Conservation (phyloP, 2,113 vertebrate genomes). For the Labrus mixtus region DNA sequence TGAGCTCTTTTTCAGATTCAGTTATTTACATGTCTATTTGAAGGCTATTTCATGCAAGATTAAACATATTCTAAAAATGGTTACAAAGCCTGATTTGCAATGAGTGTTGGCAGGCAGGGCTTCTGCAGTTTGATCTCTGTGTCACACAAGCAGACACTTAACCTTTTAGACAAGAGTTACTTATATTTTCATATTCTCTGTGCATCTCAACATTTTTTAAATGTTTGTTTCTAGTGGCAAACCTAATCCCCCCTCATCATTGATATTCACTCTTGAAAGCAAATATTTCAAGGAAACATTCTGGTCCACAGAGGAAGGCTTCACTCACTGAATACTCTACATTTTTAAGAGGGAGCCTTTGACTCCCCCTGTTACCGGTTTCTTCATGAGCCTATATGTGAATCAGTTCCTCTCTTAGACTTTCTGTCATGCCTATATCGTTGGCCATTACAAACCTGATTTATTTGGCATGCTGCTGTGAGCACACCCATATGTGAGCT, state of each 20-base stretch:
- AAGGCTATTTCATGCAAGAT: slow-evolving; percentile 13
- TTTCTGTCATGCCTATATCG: slow-evolving; percentile 65
- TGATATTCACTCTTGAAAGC: slow-evolving; percentile 77
- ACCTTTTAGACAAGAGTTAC: slow-evolving; percentile 14
- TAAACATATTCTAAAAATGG: not conserved
- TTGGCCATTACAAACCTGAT: slow-evolving; percentile 67
- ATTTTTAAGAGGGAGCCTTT: slow-evolving; percentile 46
- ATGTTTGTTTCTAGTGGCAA: slow-evolving; percentile 69
- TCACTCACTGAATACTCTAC: slow-evolving; percentile 52
- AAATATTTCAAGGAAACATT: slow-evolving; percentile 78
- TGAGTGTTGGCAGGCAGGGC: not conserved
- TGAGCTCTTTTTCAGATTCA: not conserved
- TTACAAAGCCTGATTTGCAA: slow-evolving; percentile 8
- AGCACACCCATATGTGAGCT: slow-evolving; percentile 62
- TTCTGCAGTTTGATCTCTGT: slow-evolving; percentile 8
- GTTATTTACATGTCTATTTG: not conserved
- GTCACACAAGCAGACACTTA: slow-evolving; percentile 19
- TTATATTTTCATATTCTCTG: slow-evolving; percentile 22
- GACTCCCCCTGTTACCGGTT: slow-evolving; percentile 29
- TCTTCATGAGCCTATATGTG: slow-evolving; percentile 28
- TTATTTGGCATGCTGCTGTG: slow-evolving; percentile 61
- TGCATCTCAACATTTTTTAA: slow-evolving; percentile 73
- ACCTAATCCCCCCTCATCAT: slow-evolving; percentile 74
- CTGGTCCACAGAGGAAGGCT: slow-evolving; percentile 60
- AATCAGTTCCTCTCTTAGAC: slow-evolving; percentile 27